Conservation (phyloP, 2,888 invertebrate species). For the Oscheius sp. region DNA sequence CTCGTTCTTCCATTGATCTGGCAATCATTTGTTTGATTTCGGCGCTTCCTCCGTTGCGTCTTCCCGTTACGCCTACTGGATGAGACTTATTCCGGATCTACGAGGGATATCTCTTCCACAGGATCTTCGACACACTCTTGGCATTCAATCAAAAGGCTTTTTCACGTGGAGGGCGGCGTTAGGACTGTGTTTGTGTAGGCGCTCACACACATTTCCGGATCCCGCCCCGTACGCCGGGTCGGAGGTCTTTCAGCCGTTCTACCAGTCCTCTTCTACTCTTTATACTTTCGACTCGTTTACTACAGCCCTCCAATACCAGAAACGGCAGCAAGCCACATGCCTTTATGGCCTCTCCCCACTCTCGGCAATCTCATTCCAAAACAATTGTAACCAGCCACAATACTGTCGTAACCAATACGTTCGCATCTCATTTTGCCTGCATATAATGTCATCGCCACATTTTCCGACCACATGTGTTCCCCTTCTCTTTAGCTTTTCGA, state of each 20-base stretch:
- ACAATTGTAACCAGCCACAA: too few species aligned
- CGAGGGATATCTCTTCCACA: conserved; percentile 17
- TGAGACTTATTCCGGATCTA: conserved; percentile 6
- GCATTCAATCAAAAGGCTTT: neutral
- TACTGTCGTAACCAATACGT: too few species aligned
- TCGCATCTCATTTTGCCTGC: too few species aligned
- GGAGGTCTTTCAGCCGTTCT: conserved; percentile 15
- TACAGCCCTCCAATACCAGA: neutral
- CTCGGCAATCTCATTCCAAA: neutral
- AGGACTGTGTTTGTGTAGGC: conserved; percentile 29
- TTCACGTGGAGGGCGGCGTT: conserved; percentile 11
- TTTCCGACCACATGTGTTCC: too few species aligned
- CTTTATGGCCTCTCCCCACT: conserved; percentile 14
- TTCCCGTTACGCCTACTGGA: conserved; percentile 18
- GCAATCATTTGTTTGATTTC: conserved; percentile 30
- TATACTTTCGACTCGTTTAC: conserved; percentile 18
- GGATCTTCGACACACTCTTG: neutral
- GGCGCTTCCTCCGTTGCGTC: conserved; percentile 14
- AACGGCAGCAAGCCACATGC: conserved; percentile 8
- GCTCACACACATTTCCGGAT: conserved; percentile 19
- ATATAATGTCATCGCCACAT: too few species aligned
- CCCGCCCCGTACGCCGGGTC: conserved; percentile 22
- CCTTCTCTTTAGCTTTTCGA: too few species aligned
- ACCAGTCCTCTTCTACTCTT: conserved; percentile 13
- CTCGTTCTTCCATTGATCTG: conserved; percentile 20